These are phyloP conservation scores for Sapajus apella DNA, from an alignment of 2,113 vertebrate species.

Conservation along the genomic window DNA sequence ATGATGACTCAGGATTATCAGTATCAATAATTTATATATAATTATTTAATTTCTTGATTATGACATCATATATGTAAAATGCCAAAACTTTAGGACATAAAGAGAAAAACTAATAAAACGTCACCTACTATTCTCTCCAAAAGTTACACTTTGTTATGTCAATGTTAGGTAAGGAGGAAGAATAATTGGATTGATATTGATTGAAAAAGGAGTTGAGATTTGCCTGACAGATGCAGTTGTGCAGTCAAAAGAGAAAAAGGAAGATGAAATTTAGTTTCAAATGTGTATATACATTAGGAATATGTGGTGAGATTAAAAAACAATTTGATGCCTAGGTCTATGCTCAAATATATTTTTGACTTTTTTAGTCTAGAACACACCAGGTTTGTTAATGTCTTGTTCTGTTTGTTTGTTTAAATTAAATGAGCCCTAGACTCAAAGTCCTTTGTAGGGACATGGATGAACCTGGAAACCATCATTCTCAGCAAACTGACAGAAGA, in stretches of 20 bases:
- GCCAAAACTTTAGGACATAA: neutral
- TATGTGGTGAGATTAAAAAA: neutral
- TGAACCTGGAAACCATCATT: no score
- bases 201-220: neutral
- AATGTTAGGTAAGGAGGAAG: neutral
- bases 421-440: neutral
- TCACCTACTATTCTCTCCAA: neutral
- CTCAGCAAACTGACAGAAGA: no score
- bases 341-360: neutral
- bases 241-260: neutral
- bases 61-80: neutral
- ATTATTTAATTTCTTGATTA: neutral
- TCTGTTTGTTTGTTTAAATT: neutral
- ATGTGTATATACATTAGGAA: neutral
- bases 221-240: neutral
- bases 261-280: neutral
- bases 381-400: neutral
- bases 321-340: neutral
- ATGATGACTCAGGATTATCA: neutral
- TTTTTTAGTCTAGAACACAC: neutral
- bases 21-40: neutral
- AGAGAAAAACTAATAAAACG: neutral
- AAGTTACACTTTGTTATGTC: neutral
- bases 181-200: neutral
- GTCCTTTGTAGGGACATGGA: no score